Conservation (phyloP, 2,797 vertebrate genomes). For the Epinephelus coioides region DNA sequence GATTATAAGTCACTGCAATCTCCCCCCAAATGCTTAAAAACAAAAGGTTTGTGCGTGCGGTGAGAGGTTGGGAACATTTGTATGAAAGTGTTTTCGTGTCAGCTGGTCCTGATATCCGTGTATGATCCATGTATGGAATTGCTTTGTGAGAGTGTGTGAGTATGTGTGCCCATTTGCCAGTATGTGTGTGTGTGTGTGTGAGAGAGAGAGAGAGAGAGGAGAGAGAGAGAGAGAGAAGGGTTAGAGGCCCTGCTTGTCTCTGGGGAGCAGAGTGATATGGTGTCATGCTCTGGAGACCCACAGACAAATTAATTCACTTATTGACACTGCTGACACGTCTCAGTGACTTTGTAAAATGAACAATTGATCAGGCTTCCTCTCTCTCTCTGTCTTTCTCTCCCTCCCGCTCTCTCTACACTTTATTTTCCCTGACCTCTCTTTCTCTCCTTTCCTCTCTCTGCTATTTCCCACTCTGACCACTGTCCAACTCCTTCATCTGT, state of each 20-base stretch:
- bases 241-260: slow-evolving; percentile 73
- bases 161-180: not conserved
- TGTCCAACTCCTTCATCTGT: slow-evolving; percentile 7
- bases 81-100: slow-evolving; percentile 41
- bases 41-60: slow-evolving; percentile 3
- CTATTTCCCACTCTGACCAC: slow-evolving; percentile 24
- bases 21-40: not conserved
- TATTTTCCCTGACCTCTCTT: slow-evolving; percentile 39
- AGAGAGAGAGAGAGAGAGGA: not conserved
- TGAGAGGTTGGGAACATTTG: slow-evolving; percentile 13
- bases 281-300: slow-evolving; percentile 85
- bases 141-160: slow-evolving; percentile 16
- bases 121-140: slow-evolving; percentile 42
- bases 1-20: not conserved
- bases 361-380: slow-evolving; percentile 91
- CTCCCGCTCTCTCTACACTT: slow-evolving; percentile 29
- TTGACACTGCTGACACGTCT: slow-evolving; percentile 92
- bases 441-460: slow-evolving; percentile 23
- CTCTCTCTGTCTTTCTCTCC: slow-evolving; percentile 38
- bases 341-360: slow-evolving; percentile 94
- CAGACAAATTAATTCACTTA: slow-evolving; percentile 91
- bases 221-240: slow-evolving; percentile 33
- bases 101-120: slow-evolving; percentile 29
- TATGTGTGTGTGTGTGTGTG: not conserved
- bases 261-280: slow-evolving; percentile 77